These are phyloP conservation scores for Eurytoma adleriae DNA, from an alignment of 2,888 invertebrate genomes.

Conservation along the genomic window DNA sequence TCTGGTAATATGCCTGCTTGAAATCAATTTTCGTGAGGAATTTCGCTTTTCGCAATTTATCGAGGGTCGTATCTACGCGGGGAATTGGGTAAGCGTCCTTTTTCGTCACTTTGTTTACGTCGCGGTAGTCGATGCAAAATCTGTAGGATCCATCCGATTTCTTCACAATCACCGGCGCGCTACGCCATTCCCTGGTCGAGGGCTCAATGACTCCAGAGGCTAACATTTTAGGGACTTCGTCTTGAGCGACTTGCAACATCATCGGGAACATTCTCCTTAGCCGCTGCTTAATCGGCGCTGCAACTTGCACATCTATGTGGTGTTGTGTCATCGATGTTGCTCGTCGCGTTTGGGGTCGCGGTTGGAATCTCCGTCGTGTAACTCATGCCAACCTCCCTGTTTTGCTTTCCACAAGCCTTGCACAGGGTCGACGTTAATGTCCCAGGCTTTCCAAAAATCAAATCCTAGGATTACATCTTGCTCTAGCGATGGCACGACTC, in stretches of 20 bases:
- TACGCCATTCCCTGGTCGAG: constrained; percentile 22
- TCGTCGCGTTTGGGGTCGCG: no score
- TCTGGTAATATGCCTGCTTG: constrained; percentile 65
- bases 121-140: constrained; percentile 64
- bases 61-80: constrained; percentile 63
- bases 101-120: constrained; percentile 65
- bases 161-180: constrained; percentile 30
- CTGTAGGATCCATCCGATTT: constrained; percentile 15
- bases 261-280: no score
- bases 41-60: constrained; percentile 62
- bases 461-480: no score
- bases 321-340: no score
- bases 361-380: no score
- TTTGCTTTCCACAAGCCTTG: no score
- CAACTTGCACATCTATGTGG: no score
- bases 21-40: constrained; percentile 67
- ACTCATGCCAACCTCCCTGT: no score
- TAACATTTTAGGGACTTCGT: constrained; percentile 5
- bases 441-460: no score
- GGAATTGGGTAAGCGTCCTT: constrained; percentile 67
- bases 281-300: no score
- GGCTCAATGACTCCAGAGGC: constrained; percentile 34
- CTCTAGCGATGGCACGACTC: no score
- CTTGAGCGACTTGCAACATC: neutral
- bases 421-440: no score